Evolutionary conservation across 2,113 vertebrate genomes (phyloP).

Genomic region (Notechis scutatus): DNA sequence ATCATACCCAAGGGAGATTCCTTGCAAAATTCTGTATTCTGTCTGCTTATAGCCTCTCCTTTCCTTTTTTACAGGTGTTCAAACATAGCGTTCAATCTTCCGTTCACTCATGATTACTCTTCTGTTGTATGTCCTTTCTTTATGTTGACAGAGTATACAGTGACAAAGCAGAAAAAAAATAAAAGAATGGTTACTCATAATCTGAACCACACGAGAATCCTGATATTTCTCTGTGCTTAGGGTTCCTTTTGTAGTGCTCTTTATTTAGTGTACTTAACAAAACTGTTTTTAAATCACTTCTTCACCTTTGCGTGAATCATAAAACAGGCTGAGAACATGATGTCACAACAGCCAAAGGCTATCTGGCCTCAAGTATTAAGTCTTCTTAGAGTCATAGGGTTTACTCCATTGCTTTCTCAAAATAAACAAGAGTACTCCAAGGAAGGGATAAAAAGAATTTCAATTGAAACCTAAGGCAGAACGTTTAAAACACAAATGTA

Average conservation of each 20-base stretch:
- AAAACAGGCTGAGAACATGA: conserved; percentile 49
- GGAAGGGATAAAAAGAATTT: conserved; percentile 25
- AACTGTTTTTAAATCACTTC: conserved; percentile 40
- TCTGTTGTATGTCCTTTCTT: background rate
- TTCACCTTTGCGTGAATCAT: conserved; percentile 43
- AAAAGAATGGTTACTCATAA: conserved; percentile 40
- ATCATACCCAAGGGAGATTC: background rate
- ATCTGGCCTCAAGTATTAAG: background rate
- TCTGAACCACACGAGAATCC: conserved; percentile 33
- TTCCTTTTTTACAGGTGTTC: background rate
- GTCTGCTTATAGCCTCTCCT: background rate
- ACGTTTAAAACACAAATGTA: background rate
- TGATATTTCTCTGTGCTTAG: conserved; percentile 39
- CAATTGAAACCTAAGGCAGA: background rate
- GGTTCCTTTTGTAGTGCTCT: conserved; percentile 48
- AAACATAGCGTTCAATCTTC: background rate
- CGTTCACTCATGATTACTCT: background rate
- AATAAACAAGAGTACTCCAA: conserved; percentile 30
- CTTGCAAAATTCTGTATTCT: background rate
- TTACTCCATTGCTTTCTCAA: conserved; percentile 40
- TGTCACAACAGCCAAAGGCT: conserved; percentile 15
- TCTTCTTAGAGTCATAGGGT: background rate
- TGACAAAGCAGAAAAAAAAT: conserved; percentile 2
- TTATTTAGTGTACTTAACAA: conserved; percentile 45
- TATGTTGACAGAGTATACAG: background rate